phyloP scores from a whole-genome alignment of 2,797 vertebrate species.

The Microtus californicus region DNA sequence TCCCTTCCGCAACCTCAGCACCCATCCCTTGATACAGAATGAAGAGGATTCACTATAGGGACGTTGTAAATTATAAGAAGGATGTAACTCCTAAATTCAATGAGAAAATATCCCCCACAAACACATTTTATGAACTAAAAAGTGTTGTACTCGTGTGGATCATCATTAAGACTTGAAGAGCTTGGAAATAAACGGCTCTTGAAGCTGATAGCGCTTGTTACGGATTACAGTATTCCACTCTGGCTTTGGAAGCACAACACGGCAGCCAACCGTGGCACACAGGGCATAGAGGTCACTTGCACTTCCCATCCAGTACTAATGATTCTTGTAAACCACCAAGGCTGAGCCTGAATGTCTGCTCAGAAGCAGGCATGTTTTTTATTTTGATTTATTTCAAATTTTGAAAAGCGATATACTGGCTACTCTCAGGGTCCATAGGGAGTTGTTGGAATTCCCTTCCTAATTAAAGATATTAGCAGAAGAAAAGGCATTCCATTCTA shows the following conservation, averaged over 20 bases:
- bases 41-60: background rate
- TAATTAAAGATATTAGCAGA: slow-evolving; percentile 66
- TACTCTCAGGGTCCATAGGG: background rate
- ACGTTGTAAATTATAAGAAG: background rate
- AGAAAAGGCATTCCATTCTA: slow-evolving; percentile 32
- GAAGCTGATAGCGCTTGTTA: background rate
- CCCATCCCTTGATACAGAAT: background rate
- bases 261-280: background rate
- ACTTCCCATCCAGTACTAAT: background rate
- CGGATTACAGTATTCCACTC: background rate
- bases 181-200: background rate
- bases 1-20: background rate
- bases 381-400: slow-evolving; percentile 45
- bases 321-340: slow-evolving; percentile 59
- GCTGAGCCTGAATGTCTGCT: background rate
- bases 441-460: slow-evolving; percentile 29
- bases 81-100: slow-evolving; percentile 27
- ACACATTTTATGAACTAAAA: slow-evolving; percentile 53
- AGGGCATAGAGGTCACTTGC: background rate
- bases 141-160: slow-evolving; percentile 16
- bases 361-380: slow-evolving; percentile 64
- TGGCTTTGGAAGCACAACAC: background rate
- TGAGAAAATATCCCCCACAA: background rate
- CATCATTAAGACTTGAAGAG: slow-evolving; percentile 66
- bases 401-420: slow-evolving; percentile 16